Base-by-base conservation (phyloP, 2,888 invertebrate genomes). In the Micoletzkya japonica region DNA sequence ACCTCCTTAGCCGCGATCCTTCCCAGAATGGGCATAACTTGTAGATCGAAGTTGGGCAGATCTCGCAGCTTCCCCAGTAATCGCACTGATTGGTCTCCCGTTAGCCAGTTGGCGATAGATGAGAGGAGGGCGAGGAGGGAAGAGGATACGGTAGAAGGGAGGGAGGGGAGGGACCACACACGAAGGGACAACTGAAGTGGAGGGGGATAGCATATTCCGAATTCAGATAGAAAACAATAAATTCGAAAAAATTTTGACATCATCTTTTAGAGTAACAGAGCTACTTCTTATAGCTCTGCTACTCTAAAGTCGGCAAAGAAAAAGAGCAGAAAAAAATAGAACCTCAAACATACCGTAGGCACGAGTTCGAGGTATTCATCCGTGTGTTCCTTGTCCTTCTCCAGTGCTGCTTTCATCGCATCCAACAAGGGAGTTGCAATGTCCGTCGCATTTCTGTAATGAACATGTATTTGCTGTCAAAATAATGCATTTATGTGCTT, bases 21-120 rank as follows among this genome's bases (percentile, higher is more conserved):
- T n/a, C 76, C 81, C 6, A 81, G 72, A 10, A 75, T 63, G 20
- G 79, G 78, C 77, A 80, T 76, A 44, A 76, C 70, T 72, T 77
- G 76, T 32, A 80, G 39, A 64, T 82, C 81, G 61, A 82, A 81
- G 10, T 76, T 72, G 10, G 71, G 70, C 56, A 57, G 26, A 14
- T 28, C n/a, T 26, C 26, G n/a, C 2, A 57, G 67, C 34, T 30
- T 32, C 10, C 57, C 28, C 10, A 57, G 32, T 10, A 52, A 7
- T 30, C 14, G 20, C 14, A 39, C 34, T 20, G 20, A 10, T 44
- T 20, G 44, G 0, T 39, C 32, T 7, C 34, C 17, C 7, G 39
- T 30, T 14, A 61, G n/a, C 61, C 61, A 61, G 10, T 61, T 49
- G 6, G 34, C 20, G 28, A 61, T 39, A 26, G 52, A 64, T 4